Conservation (phyloP, 2,113 vertebrate species). For the Eulacestoma nigropectus region DNA sequence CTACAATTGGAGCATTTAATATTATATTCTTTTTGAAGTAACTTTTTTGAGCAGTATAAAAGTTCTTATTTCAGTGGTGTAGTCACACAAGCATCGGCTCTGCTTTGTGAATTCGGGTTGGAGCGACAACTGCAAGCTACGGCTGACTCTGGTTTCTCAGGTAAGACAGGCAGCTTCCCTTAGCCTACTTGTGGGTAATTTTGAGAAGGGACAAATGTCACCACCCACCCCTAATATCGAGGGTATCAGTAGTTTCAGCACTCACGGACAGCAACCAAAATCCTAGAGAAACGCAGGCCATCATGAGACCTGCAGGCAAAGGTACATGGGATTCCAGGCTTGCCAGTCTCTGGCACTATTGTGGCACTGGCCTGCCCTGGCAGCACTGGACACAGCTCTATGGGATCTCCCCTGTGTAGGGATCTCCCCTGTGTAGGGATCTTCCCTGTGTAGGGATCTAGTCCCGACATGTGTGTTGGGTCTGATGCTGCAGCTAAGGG, state of each 20-base stretch:
- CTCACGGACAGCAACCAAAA: neutral
- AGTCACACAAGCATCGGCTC: neutral
- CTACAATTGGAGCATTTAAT: neutral
- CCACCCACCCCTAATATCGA: neutral
- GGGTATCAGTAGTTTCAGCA: neutral
- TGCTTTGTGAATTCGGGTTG: neutral
- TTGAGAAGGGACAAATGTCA: neutral
- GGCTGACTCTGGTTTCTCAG: neutral
- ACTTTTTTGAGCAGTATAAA: neutral
- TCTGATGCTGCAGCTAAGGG: neutral
- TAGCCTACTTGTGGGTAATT: neutral
- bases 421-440: neutral
- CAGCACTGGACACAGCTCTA: neutral
- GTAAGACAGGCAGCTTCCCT: neutral
- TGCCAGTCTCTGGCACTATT: accelerated
- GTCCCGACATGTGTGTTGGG: neutral
- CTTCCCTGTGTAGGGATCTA: neutral
- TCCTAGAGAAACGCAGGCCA: neutral
- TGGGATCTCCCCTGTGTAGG: accelerated
- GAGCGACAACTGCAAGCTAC: neutral
- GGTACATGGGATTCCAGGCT: neutral
- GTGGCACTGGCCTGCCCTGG: neutral
- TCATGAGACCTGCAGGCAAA: neutral
- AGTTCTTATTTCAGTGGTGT: neutral
- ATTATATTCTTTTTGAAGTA: neutral